Percentiles rank a stretch among this genome's conserved stretches.
phyloP scores from a whole-genome alignment of 64 coral and sea anemone species.

The Pocillopora verrucosa region DNA sequence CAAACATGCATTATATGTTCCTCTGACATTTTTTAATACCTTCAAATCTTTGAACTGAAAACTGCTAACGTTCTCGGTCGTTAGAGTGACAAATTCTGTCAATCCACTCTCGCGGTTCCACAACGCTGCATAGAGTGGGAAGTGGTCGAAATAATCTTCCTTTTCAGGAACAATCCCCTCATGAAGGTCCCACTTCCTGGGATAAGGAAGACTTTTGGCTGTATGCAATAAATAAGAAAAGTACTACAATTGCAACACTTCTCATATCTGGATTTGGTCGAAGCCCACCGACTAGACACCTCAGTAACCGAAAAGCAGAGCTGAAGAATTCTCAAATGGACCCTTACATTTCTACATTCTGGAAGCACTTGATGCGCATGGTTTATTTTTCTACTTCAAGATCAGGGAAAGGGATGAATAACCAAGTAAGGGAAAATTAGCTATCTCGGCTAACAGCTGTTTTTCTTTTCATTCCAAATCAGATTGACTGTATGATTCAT shows the following conservation, averaged over 20 bases:
- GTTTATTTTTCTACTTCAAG: too few relatives aligned
- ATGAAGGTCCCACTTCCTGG: slow-evolving; percentile 29
- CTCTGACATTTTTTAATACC: not conserved
- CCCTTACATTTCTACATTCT: too few relatives aligned
- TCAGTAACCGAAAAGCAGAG: too few relatives aligned
- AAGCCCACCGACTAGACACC: too few relatives aligned
- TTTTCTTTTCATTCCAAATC: too few relatives aligned
- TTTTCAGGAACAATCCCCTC: not conserved
- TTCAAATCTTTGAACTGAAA: slow-evolving; percentile 17
- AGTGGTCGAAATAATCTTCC: slow-evolving; percentile 34
- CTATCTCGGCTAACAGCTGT: too few relatives aligned
- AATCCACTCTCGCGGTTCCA: not conserved
- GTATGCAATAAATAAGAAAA: not conserved
- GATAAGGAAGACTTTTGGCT: slow-evolving; percentile 8
- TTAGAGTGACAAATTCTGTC: not conserved
- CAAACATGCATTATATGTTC: not conserved
- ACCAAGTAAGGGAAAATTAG: too few relatives aligned
- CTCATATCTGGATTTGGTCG: too few relatives aligned
- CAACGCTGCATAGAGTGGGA: not conserved
- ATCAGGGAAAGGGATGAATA: too few relatives aligned
- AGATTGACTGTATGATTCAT: too few relatives aligned
- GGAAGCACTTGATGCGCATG: too few relatives aligned
- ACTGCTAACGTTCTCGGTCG: not conserved
- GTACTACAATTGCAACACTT: not conserved
- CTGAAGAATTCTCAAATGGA: too few relatives aligned